Evolutionary conservation across 2,113 vertebrate species (phyloP).

Genomic region (Scalopus aquaticus): DNA sequence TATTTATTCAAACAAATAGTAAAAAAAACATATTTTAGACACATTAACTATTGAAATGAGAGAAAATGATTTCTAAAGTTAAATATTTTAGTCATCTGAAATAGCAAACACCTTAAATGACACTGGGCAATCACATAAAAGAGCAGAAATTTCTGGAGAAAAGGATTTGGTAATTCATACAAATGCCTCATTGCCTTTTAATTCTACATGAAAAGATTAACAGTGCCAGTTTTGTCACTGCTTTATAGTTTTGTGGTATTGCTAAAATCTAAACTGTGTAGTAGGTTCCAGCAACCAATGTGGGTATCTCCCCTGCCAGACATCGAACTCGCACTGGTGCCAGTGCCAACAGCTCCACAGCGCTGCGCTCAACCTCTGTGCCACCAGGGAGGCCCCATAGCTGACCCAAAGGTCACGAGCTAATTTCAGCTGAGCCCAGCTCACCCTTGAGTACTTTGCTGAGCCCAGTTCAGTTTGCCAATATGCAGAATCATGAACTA

Average conservation of each 20-base stretch:
- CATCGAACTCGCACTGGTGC: too few relatives aligned
- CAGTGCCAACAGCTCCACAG: too few relatives aligned
- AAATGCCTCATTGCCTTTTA: neutral
- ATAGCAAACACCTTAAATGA: neutral
- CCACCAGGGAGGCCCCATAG: too few relatives aligned
- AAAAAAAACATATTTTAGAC: conserved; percentile 18
- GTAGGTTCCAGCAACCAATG: neutral
- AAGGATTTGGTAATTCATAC: conserved; percentile 51
- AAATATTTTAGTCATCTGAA: conserved; percentile 42
- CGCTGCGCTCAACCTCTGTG: too few relatives aligned
- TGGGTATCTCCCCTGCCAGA: too few relatives aligned
- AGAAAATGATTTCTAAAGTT: neutral
- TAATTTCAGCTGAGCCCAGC: neutral
- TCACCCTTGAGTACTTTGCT: neutral
- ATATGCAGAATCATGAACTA: neutral
- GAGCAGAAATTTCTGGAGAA: neutral
- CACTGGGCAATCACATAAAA: neutral
- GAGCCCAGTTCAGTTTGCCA: neutral
- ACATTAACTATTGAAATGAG: neutral
- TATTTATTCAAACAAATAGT: conserved; percentile 37
- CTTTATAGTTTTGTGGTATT: neutral
- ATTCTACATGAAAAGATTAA: conserved; percentile 36
- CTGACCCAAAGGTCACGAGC: neutral
- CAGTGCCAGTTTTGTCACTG: conserved; percentile 50
- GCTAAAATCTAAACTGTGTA: neutral